Evolutionary conservation across 1,140 invertebrate genomes (phyloP).

Genomic region (Manduca sexta): DNA sequence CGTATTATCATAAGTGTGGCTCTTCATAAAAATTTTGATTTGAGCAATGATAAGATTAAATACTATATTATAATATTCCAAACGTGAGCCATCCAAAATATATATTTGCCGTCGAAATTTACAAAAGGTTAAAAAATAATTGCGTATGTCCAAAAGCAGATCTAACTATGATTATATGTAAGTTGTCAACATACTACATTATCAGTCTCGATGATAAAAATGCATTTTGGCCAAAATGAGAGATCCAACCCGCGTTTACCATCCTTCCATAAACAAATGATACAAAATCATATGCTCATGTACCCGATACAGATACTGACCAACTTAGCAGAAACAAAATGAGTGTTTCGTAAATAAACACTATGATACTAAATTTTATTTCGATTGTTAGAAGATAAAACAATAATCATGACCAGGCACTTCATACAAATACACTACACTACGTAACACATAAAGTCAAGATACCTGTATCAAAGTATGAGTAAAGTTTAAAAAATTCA

Average conservation of each 20-base stretch:
- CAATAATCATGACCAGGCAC: slow-evolving; percentile 15
- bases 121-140: slow-evolving; percentile 66
- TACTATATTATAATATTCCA: slow-evolving; percentile 56
- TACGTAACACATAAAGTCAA: slow-evolving; percentile 45
- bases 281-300: slow-evolving; percentile 42
- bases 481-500: slow-evolving; percentile 64
- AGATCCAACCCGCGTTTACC: slow-evolving; percentile 58
- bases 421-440: slow-evolving; percentile 21
- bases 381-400: too few species aligned
- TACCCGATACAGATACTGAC: slow-evolving; percentile 56
- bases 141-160: slow-evolving; percentile 53
- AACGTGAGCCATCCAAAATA: slow-evolving; percentile 70
- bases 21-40: slow-evolving; percentile 65
- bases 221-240: slow-evolving; percentile 69
- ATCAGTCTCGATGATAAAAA: slow-evolving; percentile 71
- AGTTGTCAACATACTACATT: slow-evolving; percentile 60
- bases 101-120: slow-evolving; percentile 61
- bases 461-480: slow-evolving; percentile 65
- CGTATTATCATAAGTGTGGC: slow-evolving; percentile 56
- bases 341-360: slow-evolving; percentile 6
- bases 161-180: slow-evolving; percentile 52
- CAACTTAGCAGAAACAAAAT: slow-evolving; percentile 3
- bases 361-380: too few species aligned
- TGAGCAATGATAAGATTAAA: slow-evolving; percentile 65
- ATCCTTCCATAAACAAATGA: slow-evolving; percentile 46